Conservation (phyloP, 2,888 invertebrate species). For the Neocrepidodera transversa region DNA sequence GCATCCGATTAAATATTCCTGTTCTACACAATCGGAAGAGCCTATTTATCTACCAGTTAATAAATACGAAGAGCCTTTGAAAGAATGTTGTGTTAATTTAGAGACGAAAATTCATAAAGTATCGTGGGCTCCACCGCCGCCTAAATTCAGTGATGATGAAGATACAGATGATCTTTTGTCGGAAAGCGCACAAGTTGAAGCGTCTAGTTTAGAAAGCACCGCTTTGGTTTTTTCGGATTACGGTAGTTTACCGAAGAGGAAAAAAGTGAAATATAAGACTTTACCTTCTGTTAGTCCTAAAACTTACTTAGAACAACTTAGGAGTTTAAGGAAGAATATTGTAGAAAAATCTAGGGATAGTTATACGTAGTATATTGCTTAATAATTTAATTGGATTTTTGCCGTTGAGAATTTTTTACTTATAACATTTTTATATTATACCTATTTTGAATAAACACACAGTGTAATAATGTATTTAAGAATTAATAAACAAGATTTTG, state of each 20-base stretch:
- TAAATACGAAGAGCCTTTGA: slow-evolving; percentile 55
- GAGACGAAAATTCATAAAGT: slow-evolving; percentile 51
- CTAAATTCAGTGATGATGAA: slow-evolving; percentile 20
- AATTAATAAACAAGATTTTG: neutral
- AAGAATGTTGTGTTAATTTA: slow-evolving; percentile 54
- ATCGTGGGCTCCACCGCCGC: slow-evolving; percentile 12
- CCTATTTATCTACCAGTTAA: slow-evolving; percentile 49
- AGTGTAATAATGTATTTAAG: neutral
- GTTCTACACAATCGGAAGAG: slow-evolving; percentile 40
- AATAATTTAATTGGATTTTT: neutral
- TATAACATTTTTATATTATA: slow-evolving; percentile 7
- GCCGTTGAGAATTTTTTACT: slow-evolving; percentile 1
- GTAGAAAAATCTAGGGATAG: slow-evolving; percentile 63
- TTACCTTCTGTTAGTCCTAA: slow-evolving; percentile 1
- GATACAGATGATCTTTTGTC: slow-evolving; percentile 21
- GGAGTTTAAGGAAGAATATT: slow-evolving; percentile 64
- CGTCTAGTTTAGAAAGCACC: slow-evolving; percentile 55
- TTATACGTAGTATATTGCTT: neutral
- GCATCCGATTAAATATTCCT: slow-evolving; percentile 28
- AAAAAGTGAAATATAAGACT: slow-evolving; percentile 12
- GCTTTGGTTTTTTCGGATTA: slow-evolving; percentile 57
- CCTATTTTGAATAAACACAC: neutral
- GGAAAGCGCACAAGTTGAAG: slow-evolving; percentile 41
- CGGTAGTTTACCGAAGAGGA: slow-evolving; percentile 55
- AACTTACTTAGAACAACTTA: slow-evolving; percentile 66